A percentile compares a stretch with the other conserved stretches of the same genome.
These are phyloP conservation scores for Ceratotherium simum DNA, from an alignment of 2,113 vertebrate genomes.

Conservation along the genomic window DNA sequence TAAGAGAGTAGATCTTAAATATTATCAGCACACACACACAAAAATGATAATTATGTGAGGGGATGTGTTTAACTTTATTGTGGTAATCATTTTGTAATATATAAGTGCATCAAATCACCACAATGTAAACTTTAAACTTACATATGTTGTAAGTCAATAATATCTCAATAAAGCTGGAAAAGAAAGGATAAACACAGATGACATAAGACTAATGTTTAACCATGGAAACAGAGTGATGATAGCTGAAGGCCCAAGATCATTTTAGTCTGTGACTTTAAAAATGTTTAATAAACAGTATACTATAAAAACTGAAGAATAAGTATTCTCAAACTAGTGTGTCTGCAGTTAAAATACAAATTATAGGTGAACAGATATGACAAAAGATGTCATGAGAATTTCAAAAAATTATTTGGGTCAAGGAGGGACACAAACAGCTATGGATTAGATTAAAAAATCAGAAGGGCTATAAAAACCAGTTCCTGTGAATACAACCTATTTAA, in stretches of 20 bases:
- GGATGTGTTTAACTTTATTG: neutral
- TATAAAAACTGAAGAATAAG: neutral
- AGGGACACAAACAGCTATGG: neutral
- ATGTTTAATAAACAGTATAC: neutral
- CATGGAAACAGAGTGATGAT: neutral
- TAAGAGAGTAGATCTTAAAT: neutral
- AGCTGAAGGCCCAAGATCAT: neutral
- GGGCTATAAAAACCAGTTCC: neutral
- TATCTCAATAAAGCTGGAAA: neutral
- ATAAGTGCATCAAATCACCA: neutral
- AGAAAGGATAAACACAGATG: constrained; percentile 11
- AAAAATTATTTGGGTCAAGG: constrained; percentile 17
- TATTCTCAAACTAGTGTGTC: neutral
- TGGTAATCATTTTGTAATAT: neutral
- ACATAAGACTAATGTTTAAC: neutral
- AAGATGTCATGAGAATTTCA: constrained; percentile 1
- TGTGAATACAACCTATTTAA: constrained; percentile 33
- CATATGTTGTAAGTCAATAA: neutral
- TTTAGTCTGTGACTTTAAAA: constrained; percentile 18
- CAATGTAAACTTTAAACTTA: neutral
- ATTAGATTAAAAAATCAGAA: constrained; percentile 4
- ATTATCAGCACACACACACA: neutral
- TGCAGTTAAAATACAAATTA: constrained; percentile 39
- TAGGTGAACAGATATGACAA: neutral
- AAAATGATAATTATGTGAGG: neutral